Base-by-base conservation (phyloP, 2,888 invertebrate genomes). In the Dicyrtomina minuta region DNA sequence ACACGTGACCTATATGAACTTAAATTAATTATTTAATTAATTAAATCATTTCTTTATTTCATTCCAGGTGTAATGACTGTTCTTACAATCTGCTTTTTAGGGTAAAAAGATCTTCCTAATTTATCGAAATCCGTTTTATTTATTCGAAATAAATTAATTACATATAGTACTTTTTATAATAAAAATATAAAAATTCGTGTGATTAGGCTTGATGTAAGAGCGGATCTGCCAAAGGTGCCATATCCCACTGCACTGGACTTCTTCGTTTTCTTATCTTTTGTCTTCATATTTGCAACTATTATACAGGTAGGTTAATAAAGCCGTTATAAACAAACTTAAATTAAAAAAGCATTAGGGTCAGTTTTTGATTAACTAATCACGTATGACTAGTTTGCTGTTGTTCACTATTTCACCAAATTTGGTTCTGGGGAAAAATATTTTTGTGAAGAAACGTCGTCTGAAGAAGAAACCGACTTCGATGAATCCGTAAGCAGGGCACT, bases 191-290 rank as follows among this genome's bases (percentile, higher is more conserved):
- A n/a, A n/a, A n/a, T n/a, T n/a, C n/a, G n/a, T n/a, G n/a, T n/a
- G n/a, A n/a, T n/a, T n/a, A 91, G 91, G 6, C 82, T 91, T 74
- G 90, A 91, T 80, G 90, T 90, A 1, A 85, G 91, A 71, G 90
- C 89, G 5, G 91, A 92, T 82, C 83, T 92, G 69, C 92, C 92
- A 5, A 91, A 91, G 84, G 92, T 92, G 66, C 88, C 91, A 59
- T 92, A 92, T 82, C 90, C 90, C 3, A 92, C 92, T 17, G 92
- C 92, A 1, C 83, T 92, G 74, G 92, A 92, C 80, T 90, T 90
- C 80, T 92, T 91, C 81, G 90, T 92, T 2, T 90, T 90, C 79
- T 85, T 90, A 24, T 90, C 90, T 20, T 92, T 91, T 80, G 88
- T 87, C 2, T 90, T 90, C 80, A 90, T 90, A 74, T 90, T 90